Evolutionary conservation across 1,140 invertebrate species (phyloP).

Genomic region (Drosophila ficusphila): DNA sequence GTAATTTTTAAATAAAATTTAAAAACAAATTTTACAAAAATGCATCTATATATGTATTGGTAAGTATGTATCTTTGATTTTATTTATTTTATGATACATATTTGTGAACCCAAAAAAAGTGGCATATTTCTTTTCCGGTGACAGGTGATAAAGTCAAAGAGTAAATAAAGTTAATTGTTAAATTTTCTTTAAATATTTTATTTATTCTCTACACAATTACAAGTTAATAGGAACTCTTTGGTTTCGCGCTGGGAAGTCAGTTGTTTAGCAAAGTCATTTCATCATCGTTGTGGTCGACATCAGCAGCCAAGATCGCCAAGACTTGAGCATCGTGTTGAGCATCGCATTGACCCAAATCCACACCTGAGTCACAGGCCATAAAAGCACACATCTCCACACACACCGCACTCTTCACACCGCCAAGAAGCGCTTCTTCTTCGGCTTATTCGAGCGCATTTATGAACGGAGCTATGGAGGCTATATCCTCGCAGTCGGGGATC

Average conservation of each 20-base stretch:
- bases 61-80: no score
- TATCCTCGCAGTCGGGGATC: constrained; percentile 93
- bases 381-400: constrained; percentile 35
- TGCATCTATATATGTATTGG: no score
- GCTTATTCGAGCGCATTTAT: constrained; percentile 86
- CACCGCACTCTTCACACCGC: constrained; percentile 8
- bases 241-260: constrained; percentile 40
- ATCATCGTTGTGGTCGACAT: constrained; percentile 41
- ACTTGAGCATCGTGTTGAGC: constrained; percentile 45
- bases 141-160: no score
- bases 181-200: constrained; percentile 1
- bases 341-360: constrained; percentile 69
- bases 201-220: constrained; percentile 40
- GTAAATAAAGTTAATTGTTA: no score
- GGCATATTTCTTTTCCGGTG: no score
- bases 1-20: constrained; percentile 70
- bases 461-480: constrained; percentile 91
- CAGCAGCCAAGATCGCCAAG: constrained; percentile 40
- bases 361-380: constrained; percentile 63
- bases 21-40: constrained; percentile 28
- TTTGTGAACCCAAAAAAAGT: no score
- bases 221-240: constrained; percentile 57
- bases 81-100: no score
- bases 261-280: constrained; percentile 41
- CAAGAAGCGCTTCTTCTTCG: constrained; percentile 19